Conservation (phyloP, 1,140 invertebrate species). For the Trichomalopsis sarcophagae region DNA sequence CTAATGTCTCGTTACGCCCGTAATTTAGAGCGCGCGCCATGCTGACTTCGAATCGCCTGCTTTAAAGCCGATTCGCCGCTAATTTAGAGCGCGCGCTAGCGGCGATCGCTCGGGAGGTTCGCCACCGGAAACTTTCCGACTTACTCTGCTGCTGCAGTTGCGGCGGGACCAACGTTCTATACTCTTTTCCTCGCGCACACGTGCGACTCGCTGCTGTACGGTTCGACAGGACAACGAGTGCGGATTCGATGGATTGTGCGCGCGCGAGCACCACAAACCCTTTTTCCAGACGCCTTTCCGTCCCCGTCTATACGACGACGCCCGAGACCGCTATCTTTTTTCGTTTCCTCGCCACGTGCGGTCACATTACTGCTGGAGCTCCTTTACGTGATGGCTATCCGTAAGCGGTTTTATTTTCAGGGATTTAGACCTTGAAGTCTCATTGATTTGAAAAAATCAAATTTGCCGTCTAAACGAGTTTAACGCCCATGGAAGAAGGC, state of each 20-base stretch:
- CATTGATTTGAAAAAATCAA: too few relatives aligned
- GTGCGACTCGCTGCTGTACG: background rate
- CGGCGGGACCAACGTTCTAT: background rate
- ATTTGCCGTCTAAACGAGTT: too few relatives aligned
- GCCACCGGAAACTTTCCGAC: conserved; percentile 25
- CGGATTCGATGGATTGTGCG: conserved; percentile 23
- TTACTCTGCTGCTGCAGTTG: background rate
- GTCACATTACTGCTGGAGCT: too few relatives aligned
- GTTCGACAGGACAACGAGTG: background rate
- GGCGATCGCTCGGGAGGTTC: conserved; percentile 35
- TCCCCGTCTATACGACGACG: too few relatives aligned
- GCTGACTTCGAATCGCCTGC: conserved; percentile 53
- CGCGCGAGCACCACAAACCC: background rate
- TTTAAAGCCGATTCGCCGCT: conserved; percentile 53
- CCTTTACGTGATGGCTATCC: too few relatives aligned
- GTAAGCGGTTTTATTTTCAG: too few relatives aligned
- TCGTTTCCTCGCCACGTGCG: too few relatives aligned
- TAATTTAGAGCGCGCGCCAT: conserved; percentile 52
- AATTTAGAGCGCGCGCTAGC: conserved; percentile 42
- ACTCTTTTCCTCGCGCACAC: background rate
- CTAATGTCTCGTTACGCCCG: conserved; percentile 55
- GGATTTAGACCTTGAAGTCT: too few relatives aligned
- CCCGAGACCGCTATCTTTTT: too few relatives aligned
- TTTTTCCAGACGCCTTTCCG: background rate
- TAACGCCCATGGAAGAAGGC: too few relatives aligned